Percentiles rank a stretch among this genome's conserved stretches.
Evolutionary conservation across 2,888 invertebrate species (phyloP).

Genomic region (Dryobotodes eremita): DNA sequence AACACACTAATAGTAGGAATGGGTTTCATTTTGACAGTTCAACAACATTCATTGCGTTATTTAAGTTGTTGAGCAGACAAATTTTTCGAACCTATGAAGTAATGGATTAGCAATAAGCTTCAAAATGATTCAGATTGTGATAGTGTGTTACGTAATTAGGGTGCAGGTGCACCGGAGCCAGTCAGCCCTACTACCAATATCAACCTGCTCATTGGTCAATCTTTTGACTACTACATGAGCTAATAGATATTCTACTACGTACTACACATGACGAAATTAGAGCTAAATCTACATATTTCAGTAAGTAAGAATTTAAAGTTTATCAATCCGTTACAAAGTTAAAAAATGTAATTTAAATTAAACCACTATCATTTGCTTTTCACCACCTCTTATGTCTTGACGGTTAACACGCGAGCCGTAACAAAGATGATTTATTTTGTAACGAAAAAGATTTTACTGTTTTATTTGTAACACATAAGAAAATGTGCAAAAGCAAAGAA

Average conservation of each 20-base stretch:
- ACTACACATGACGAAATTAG: not conserved
- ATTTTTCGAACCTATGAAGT: too few relatives aligned
- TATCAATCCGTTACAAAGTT: slow-evolving; percentile 4
- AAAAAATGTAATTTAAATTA: not conserved
- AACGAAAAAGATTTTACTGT: slow-evolving; percentile 11
- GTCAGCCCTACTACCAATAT: too few relatives aligned
- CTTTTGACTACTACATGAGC: not conserved
- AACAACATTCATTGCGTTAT: too few relatives aligned
- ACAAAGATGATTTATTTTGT: slow-evolving; percentile 12
- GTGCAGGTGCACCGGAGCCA: not conserved
- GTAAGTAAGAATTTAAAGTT: not conserved
- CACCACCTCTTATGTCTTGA: not conserved
- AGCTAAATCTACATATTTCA: not conserved
- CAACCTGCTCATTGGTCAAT: not conserved
- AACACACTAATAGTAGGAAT: too few relatives aligned
- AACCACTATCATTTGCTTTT: not conserved
- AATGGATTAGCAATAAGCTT: too few relatives aligned
- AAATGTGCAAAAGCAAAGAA: not conserved
- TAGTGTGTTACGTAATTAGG: too few relatives aligned
- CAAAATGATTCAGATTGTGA: too few relatives aligned
- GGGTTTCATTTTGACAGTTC: too few relatives aligned
- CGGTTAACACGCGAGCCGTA: not conserved
- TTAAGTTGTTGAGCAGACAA: too few relatives aligned
- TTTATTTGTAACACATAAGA: not conserved
- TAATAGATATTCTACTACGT: not conserved